Percentiles rank a stretch among this genome's conserved stretches.
phyloP scores from a whole-genome alignment of 2,113 vertebrate genomes.

The Glaucomys volans region DNA sequence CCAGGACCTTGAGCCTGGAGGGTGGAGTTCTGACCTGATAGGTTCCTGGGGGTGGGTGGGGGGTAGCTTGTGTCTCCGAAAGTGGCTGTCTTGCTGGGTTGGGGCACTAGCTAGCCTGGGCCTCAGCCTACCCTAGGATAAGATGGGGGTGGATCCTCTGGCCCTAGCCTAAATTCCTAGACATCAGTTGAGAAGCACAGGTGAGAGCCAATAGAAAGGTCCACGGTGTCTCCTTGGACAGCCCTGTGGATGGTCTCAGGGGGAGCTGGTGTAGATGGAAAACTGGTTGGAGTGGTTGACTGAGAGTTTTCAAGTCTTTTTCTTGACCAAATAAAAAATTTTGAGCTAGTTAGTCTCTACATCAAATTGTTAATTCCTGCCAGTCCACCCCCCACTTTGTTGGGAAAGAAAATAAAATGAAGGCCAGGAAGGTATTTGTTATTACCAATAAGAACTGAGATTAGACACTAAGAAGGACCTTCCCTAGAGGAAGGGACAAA shows the following conservation, averaged over 20 bases:
- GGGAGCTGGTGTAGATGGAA: neutral
- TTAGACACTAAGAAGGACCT: neutral
- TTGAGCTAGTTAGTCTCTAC: neutral
- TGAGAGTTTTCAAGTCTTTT: neutral
- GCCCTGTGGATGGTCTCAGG: neutral
- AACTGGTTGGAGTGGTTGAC: neutral
- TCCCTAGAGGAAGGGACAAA: neutral
- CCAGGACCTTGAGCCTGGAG: neutral
- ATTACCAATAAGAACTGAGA: neutral
- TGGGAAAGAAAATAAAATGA: slow-evolving; percentile 12
- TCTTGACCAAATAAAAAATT: neutral
- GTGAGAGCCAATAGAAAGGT: neutral
- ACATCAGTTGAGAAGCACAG: neutral
- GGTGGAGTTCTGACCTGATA: neutral
- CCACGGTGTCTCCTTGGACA: neutral
- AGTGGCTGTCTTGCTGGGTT: neutral
- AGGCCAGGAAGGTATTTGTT: neutral
- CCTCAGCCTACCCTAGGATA: neutral
- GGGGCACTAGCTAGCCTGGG: neutral
- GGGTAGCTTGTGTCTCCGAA: neutral
- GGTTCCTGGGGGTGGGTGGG: no score
- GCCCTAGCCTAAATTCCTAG: neutral
- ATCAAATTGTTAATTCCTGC: neutral
- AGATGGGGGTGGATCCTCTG: neutral
- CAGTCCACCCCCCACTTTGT: neutral